Base-by-base conservation (phyloP, 2,113 vertebrate species). In the Odocoileus virginianus region DNA sequence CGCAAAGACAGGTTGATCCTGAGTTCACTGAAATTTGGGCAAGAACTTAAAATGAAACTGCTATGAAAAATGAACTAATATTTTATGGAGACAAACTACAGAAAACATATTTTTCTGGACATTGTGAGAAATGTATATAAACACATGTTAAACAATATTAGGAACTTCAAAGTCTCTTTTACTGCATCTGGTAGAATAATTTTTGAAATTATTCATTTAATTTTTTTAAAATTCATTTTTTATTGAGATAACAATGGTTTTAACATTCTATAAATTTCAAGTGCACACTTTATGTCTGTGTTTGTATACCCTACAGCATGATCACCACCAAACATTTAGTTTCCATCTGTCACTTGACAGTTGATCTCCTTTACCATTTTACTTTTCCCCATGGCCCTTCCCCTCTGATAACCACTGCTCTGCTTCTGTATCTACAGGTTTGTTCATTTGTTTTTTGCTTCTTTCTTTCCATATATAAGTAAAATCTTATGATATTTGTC, bases 11-110 rank as follows among this genome's bases (percentile, higher is more conserved):
- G 15, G 54, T 27, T 92, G 30, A n/a, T 91, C 21, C 86, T 86
- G 43, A 83, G 21, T 19, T 97, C 25, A 83, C 36, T 19, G 36
- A 40, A 57, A 12, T 85, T 57, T 94, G 45, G 25, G 10, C 67
- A 95, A 57, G 13, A 97, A 86, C 27, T 85, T 93, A 40, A 96
- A 89, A 91, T 57, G 27, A 74, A 89, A 84, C n/a, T 27, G 81
- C 43, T 45, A 27, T 78, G 84, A 89, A 86, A 55, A 58, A 90
- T 64, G 2, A 57, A 15, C 54, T 74, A 76, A 43, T 71, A 88
- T 54, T 89, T 94, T 64, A 82, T 54, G 9, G 92, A 13, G 15
- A 61, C n/a, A 47, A 61, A 45, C 15, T 28, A 36, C 52, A 1
- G 82, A 85, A 89, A 94, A 76, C 60, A 74, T 6, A 76, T 64